Evolutionary conservation across 1,140 invertebrate genomes (phyloP), one percentile per base, ranked within the genome.

Genomic region (Paracyclopina nana): DNA sequence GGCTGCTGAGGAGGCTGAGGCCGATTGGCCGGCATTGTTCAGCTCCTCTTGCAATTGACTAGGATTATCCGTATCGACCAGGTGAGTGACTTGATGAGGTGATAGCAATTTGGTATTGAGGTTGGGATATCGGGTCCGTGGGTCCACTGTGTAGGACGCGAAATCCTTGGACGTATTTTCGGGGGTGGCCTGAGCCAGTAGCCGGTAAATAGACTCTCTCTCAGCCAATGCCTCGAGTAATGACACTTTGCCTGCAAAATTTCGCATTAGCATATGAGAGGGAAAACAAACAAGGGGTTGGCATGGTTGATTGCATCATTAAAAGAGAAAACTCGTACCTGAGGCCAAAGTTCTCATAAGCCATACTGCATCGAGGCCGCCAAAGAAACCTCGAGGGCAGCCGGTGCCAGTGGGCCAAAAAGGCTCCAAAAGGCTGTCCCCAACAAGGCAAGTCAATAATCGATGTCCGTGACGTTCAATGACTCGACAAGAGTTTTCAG

Each of bases 321-420:
- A 14, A 14, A 9, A 14, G 34, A 38, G 8, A n/a, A 38, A 38
- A 38, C 34, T 62, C 1, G n/a, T n/a, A 63, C 34, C 74, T 42
- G 75, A 70, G 0, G 80, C 77, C 81, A 85, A 94, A 27, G 76
- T 70, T 55, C 82, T 73, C 34, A 96, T 78, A 55, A 88, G 83
- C 88, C 92, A 99, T 27, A 86, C 86, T 0, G 88, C 82, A 70
- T 98, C 92, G 60, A 97, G 73, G 2, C 83, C 86, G 41, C 87
- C 87, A 0, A 99, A 68, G 65, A 98, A 99, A 24, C 94, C 94
- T 44, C 92, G 71, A 0, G 90, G 92, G 69, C 90, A 96, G 4
- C 94, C 94, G 22, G 88, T 92, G 0, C 92, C 91, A 0, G 88
- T 95, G 2, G 92, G 91, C 92, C 92, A 97, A 65, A 97, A 97